phyloP scores from a whole-genome alignment of 1,140 invertebrate species.

The Conus ventricosus region DNA sequence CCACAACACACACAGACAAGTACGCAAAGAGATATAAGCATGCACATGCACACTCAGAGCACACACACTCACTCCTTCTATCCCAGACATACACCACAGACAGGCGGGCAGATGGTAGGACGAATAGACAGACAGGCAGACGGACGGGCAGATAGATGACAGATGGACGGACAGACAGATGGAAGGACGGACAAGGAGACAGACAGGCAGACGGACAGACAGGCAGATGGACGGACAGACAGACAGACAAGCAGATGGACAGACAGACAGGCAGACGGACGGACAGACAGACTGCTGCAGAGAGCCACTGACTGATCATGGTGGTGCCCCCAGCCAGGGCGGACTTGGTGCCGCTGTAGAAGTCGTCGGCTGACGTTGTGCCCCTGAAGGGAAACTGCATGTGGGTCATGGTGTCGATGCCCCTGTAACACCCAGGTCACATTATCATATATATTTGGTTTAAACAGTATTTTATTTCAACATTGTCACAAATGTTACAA shows the following conservation, averaged over 20 bases:
- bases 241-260: too few species aligned
- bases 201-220: background rate
- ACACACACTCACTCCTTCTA: too few species aligned
- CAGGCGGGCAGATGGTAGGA: too few species aligned
- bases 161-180: too few species aligned
- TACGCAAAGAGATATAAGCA: background rate
- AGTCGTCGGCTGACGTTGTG: slow-evolving; percentile 87
- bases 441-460: too few species aligned
- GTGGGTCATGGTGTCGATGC: slow-evolving; percentile 93
- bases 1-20: background rate
- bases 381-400: slow-evolving; percentile 92
- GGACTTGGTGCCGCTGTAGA: slow-evolving; percentile 91
- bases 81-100: too few species aligned
- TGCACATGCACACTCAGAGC: background rate
- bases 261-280: too few species aligned
- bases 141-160: too few species aligned
- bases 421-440: slow-evolving; percentile 75
- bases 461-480: too few species aligned
- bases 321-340: slow-evolving; percentile 94
- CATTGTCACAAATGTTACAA: too few species aligned
- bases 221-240: too few species aligned
- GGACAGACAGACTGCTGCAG: background rate
- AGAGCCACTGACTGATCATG: slow-evolving; percentile 83
- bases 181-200: background rate
- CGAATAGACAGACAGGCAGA: too few species aligned